Base-by-base conservation (phyloP, 2,888 invertebrate genomes). In the Scrobipalpa atriplicella region DNA sequence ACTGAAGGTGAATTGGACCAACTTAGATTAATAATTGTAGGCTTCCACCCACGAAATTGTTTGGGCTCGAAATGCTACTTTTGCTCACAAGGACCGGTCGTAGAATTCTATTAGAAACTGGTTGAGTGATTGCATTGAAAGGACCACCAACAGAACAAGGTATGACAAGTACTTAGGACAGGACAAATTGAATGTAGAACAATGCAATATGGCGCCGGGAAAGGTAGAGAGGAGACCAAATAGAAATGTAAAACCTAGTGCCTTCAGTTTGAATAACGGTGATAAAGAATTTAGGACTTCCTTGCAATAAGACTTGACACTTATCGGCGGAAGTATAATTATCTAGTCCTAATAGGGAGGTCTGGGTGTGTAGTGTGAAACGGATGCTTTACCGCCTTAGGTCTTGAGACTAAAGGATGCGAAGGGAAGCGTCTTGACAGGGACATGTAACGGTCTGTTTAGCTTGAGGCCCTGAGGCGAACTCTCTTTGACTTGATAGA, bases 261-360 rank as follows among this genome's bases (percentile, higher is more conserved):
- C 5, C 13, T 5, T 61, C n/a, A 21, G 51, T 60, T 54, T 63
- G 47, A 21, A 5, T 63, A 41, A 52, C 56, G 63, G 51, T 13
- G 62, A 54, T 65, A 65, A 65, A 66, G 68, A 47, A 43, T 52
- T 63, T 60, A 52, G 56, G 43, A 52, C 52, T 63, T 68, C 61
- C 62, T 56, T 36, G 36, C 38, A 61, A 61, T 61, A 8, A 41
- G 51, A 52, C 21, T 82, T 82, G 78, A 81, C 74, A 80, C 38
- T n/a, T 80, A 82, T 84, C 84, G 85, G 87, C 90, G 91, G 91
- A 90, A 85, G 87, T 85, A 78, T 82, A 73, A 80, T 90, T 89
- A 91, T 90, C 90, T 86, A 73, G 69, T 71, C 82, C 79, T 82
- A 84, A 87, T 79, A 86, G 77, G 82, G 81, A 82, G 82, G 67